phyloP scores from a whole-genome alignment of 2,888 invertebrate genomes.

The Cremastinae sp. region DNA sequence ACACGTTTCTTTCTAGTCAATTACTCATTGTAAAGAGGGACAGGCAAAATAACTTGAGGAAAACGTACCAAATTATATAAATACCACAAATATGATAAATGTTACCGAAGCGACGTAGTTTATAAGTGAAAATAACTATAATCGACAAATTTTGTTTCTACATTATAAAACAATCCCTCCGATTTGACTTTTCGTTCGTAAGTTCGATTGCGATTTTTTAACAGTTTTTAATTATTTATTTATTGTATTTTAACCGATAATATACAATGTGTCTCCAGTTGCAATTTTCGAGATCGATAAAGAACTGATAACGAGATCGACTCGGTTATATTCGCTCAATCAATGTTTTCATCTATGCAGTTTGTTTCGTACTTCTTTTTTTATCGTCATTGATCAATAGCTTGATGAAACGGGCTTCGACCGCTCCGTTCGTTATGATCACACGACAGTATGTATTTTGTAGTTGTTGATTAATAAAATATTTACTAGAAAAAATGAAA shows the following conservation, averaged over 20 bases:
- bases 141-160: conserved; percentile 43
- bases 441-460: conserved; percentile 65
- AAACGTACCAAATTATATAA: conserved; percentile 57
- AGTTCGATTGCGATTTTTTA: conserved; percentile 24
- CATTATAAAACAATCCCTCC: background rate
- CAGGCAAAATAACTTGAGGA: conserved; percentile 29
- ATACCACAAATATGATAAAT: conserved; percentile 59
- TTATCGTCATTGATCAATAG: conserved; percentile 47
- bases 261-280: conserved; percentile 24
- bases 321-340: conserved; percentile 61
- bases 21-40: conserved; percentile 66
- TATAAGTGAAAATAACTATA: conserved; percentile 43
- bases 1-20: conserved; percentile 69
- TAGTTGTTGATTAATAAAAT: conserved; percentile 69
- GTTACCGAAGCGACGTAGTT: conserved; percentile 59
- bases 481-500: conserved; percentile 64
- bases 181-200: conserved; percentile 12
- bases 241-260: conserved; percentile 28
- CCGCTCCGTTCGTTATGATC: conserved; percentile 60
- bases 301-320: conserved; percentile 59
- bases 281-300: conserved; percentile 51
- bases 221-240: conserved; percentile 40
- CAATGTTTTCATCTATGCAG: conserved; percentile 49
- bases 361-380: conserved; percentile 31
- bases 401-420: conserved; percentile 52